Base-by-base conservation (phyloP, 2,888 invertebrate species). In the Cataglyphis albicans region DNA sequence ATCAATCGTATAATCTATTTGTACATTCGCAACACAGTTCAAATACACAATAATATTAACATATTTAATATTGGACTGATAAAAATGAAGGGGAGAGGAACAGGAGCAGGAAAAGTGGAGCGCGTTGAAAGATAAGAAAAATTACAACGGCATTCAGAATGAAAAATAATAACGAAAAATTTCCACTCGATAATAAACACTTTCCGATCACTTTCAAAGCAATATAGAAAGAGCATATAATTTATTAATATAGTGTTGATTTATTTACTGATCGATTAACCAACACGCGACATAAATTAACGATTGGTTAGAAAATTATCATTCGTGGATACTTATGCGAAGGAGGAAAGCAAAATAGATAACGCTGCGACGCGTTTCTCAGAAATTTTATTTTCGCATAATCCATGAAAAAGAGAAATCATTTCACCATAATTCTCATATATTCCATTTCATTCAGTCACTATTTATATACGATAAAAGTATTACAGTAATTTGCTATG, bases 21-120 rank as follows among this genome's bases (percentile, higher is more conserved):
- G 93, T 93, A 93, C 93, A 93, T 90, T 93, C 92, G 92, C 93
- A 93, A 93, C 92, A 70, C 52, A 92, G 92, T 93, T 93, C 93
- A 93, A 86, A 93, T 93, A 93, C 92, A 92, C 88, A 93, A 94
- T 93, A 93, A 92, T 93, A 92, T 93, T 90, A 93, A 93, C 91
- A 93, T 93, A 93, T 93, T 93, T 91, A 93, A 93, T 93, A 92
- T 92, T 91, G 93, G 92, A 93, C 92, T 89, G 90, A 87, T 88
- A 84, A 85, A 85, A 89, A 75, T 44, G 82, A 82, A 7, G 52
- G n/a, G n/a, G 18, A 7, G 18, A 7, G n/a, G n/a, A 7, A 52
- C 82, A 78, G 52, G n/a, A n/a, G n/a, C 52, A 6, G 18, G 48
- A 18, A 18, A 44, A 18, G 6, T 6, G 18, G 1, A 15, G 32